These are phyloP conservation scores for Lates calcarifer DNA, from an alignment of 2,113 vertebrate genomes.

Conservation along the genomic window DNA sequence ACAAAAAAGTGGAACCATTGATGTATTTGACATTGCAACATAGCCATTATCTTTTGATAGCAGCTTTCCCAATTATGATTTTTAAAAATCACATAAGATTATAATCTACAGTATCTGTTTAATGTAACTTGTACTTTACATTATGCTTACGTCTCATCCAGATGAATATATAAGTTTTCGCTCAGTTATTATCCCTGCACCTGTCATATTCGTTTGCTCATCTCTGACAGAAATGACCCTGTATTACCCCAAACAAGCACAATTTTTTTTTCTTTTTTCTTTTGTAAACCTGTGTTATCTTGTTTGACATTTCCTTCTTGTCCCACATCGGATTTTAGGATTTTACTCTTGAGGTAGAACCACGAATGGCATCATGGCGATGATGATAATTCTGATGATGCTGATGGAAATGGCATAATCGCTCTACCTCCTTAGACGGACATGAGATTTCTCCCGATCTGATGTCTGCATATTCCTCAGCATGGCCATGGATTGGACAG, in stretches of 20 bases:
- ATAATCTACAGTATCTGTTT: neutral
- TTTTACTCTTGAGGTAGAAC: conserved; percentile 87
- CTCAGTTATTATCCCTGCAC: conserved; percentile 9
- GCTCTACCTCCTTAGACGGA: conserved; percentile 64
- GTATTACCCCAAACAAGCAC: conserved; percentile 19
- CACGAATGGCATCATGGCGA: conserved; percentile 78
- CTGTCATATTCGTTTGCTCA: neutral
- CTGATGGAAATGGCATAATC: conserved; percentile 69
- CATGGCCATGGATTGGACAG: conserved; percentile 67
- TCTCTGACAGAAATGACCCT: conserved; percentile 14
- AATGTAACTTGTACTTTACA: no score
- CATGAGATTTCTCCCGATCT: conserved; percentile 66
- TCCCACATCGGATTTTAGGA: conserved; percentile 82
- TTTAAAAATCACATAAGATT: neutral
- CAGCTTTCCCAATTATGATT: neutral
- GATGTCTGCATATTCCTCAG: conserved; percentile 66
- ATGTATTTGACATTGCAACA: neutral
- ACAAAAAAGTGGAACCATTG: no score
- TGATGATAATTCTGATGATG: conserved; percentile 56
- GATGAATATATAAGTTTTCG: neutral
- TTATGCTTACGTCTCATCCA: neutral
- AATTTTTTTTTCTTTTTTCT: conserved; percentile 6
- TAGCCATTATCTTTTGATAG: neutral
- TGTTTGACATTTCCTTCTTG: conserved; percentile 71
- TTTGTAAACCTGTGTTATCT: conserved; percentile 63